Percentiles rank a stretch among this genome's conserved stretches.
Evolutionary conservation across 2,888 invertebrate genomes (phyloP).

Genomic region (Thera britannica): DNA sequence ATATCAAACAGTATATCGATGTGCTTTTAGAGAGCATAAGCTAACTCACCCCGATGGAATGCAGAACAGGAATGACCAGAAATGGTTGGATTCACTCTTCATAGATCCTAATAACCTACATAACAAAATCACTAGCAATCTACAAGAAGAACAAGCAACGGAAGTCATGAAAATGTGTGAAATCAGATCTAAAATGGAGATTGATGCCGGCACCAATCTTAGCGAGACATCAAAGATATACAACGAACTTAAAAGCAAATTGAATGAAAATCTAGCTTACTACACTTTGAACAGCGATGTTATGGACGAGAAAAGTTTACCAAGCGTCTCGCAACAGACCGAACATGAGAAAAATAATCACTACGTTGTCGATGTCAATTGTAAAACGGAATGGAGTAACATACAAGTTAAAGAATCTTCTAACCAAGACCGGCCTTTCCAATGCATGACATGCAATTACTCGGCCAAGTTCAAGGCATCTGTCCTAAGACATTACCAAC

Average conservation of each 20-base stretch:
- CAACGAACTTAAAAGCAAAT: slow-evolving; percentile 14
- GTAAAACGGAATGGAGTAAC: slow-evolving; percentile 59
- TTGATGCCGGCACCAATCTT: slow-evolving; percentile 1
- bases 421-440: slow-evolving; percentile 58
- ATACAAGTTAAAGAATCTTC: slow-evolving; percentile 62
- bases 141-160: slow-evolving; percentile 5
- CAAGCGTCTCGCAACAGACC: slow-evolving; percentile 12
- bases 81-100: slow-evolving; percentile 20
- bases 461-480: slow-evolving; percentile 67
- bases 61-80: slow-evolving; percentile 12
- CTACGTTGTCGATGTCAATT: slow-evolving; percentile 57
- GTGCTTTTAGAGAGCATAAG: slow-evolving; percentile 65
- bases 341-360: slow-evolving; percentile 48
- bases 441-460: slow-evolving; percentile 63
- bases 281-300: slow-evolving; percentile 3
- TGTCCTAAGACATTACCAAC: slow-evolving; percentile 68
- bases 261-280: slow-evolving; percentile 12
- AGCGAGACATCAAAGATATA: slow-evolving; percentile 3
- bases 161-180: slow-evolving; percentile 21
- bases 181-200: slow-evolving; percentile 11
- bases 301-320: not conserved
- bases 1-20: slow-evolving; percentile 60
- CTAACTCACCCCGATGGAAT: slow-evolving; percentile 30
- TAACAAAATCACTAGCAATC: not conserved
- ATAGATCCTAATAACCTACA: not conserved